These are phyloP conservation scores for Eonycteris spelaea DNA, from an alignment of 2,113 vertebrate species.

Conservation along the genomic window DNA sequence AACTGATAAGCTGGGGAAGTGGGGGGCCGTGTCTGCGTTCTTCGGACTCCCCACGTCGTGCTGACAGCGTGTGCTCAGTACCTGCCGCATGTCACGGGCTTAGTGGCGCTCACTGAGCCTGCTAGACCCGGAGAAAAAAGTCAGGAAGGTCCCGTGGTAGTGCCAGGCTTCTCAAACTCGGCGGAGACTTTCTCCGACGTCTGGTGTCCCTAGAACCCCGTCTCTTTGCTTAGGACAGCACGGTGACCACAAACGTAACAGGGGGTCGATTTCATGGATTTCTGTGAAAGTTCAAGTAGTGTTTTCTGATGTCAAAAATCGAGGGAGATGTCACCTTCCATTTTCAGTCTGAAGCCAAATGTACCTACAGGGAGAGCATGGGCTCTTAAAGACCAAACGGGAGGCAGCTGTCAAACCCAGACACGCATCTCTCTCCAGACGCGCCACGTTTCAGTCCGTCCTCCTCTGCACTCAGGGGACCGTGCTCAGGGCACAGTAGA, in stretches of 20 bases:
- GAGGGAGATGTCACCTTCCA: constrained; percentile 27
- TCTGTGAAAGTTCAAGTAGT: background rate
- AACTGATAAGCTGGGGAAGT: background rate
- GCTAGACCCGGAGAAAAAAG: background rate
- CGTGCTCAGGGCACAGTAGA: constrained; percentile 53
- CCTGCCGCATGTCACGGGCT: background rate
- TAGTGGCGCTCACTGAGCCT: background rate
- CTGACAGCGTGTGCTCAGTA: background rate
- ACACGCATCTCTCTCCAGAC: constrained; percentile 48
- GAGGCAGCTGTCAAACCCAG: constrained; percentile 72
- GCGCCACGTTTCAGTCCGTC: background rate
- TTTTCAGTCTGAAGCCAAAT: constrained; percentile 63
- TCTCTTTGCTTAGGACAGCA: background rate
- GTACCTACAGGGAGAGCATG: constrained; percentile 57
- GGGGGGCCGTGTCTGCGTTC: background rate
- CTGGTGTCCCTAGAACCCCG: background rate
- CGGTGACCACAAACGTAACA: constrained; percentile 9
- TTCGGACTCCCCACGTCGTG: background rate
- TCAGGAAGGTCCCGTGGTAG: background rate
- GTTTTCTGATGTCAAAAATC: background rate
- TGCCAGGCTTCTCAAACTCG: background rate
- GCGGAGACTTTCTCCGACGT: background rate
- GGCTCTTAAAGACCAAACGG: constrained; percentile 59
- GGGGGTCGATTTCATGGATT: background rate
- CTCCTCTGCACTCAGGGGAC: background rate